Evolutionary conservation across 1,140 invertebrate genomes (phyloP).

Genomic region (Sinonovacula constricta): DNA sequence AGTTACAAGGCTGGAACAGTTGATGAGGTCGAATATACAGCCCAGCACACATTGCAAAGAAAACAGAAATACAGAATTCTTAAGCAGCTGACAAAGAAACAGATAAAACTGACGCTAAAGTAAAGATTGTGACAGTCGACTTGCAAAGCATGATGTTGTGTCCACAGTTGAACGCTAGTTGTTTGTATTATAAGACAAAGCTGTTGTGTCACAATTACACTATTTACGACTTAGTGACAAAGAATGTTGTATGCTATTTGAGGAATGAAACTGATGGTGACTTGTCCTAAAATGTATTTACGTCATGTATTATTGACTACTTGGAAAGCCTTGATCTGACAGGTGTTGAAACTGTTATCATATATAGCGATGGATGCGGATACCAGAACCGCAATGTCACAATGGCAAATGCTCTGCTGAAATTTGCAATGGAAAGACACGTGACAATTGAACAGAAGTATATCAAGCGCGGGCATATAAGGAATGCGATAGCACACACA

Average conservation of each 20-base stretch:
- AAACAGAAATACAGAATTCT: conserved; percentile 10
- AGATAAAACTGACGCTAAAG: neutral
- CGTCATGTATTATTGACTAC: conserved; percentile 18
- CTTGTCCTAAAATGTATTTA: conserved; percentile 16
- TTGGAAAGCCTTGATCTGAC: conserved; percentile 12
- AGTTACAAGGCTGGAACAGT: conserved; percentile 11
- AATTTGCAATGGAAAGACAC: conserved; percentile 2
- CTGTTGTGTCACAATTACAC: conserved; percentile 20
- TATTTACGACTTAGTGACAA: conserved; percentile 10
- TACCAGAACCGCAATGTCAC: conserved; percentile 9
- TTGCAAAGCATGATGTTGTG: conserved; percentile 20
- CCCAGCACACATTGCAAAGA: conserved; percentile 6
- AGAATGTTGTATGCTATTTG: conserved; percentile 7
- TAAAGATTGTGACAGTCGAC: conserved; percentile 10
- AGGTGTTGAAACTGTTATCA: conserved; percentile 11
- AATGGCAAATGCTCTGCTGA: conserved; percentile 13
- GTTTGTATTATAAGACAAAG: conserved; percentile 30
- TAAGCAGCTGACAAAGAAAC: conserved; percentile 13
- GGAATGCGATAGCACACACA: conserved; percentile 1
- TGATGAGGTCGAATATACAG: conserved; percentile 1
- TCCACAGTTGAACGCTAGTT: conserved; percentile 7
- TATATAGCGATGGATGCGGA: conserved; percentile 16
- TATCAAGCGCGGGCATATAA: neutral
- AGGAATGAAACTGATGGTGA: conserved; percentile 27
- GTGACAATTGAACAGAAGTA: neutral